Evolutionary conservation across 2,113 vertebrate species (phyloP).

Genomic region (Calypte anna): DNA sequence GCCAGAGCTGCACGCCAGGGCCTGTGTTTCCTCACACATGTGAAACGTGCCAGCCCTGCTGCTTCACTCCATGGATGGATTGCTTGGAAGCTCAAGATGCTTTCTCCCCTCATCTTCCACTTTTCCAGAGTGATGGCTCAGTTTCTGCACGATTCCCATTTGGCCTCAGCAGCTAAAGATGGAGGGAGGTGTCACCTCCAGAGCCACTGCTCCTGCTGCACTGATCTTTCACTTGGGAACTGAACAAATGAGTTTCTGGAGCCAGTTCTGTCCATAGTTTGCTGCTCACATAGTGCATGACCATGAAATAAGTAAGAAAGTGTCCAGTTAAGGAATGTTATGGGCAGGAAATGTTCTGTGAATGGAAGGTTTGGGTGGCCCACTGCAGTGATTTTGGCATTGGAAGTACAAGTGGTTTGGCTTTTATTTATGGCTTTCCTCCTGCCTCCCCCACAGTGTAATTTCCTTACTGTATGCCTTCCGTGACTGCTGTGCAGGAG

Average conservation of each 20-base stretch:
- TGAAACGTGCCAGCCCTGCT: neutral
- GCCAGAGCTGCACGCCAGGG: neutral
- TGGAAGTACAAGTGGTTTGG: neutral
- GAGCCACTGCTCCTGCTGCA: neutral
- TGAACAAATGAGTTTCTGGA: neutral
- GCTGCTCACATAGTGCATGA: neutral
- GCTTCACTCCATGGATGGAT: neutral
- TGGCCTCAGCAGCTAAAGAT: neutral
- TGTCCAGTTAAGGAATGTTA: neutral
- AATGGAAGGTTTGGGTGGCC: neutral
- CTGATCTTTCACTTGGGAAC: neutral
- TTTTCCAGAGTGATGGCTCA: neutral
- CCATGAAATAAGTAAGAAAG: neutral
- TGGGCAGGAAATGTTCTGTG: neutral
- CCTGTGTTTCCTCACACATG: rapidly evolving
- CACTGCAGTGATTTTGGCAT: neutral
- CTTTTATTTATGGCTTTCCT: neutral
- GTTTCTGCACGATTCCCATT: neutral
- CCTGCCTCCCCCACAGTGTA: neutral
- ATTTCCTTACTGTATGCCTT: neutral
- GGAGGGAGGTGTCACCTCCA: neutral
- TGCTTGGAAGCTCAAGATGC: neutral
- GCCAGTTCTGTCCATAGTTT: neutral
- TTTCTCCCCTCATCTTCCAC: neutral
- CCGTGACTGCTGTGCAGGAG: neutral